These are phyloP conservation scores for Addax nasomaculatus DNA, from an alignment of 2,113 vertebrate species.

Conservation along the genomic window DNA sequence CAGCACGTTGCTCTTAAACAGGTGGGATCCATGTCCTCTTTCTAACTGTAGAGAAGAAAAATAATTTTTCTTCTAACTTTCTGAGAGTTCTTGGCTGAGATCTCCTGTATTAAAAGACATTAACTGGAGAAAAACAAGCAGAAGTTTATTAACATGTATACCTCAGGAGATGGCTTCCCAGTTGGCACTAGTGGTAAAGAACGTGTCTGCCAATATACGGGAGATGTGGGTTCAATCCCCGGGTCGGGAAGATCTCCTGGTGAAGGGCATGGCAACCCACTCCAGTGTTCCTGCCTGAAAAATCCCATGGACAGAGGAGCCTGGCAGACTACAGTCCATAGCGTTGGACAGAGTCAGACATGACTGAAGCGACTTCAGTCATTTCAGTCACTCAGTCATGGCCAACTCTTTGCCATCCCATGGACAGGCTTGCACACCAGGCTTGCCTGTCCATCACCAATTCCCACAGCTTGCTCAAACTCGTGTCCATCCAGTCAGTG, in stretches of 20 bases:
- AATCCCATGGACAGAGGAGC: not conserved
- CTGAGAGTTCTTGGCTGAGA: not conserved
- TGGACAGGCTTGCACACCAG: not conserved
- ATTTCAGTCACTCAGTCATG: fast-evolving
- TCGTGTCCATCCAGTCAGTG: not conserved
- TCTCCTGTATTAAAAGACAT: not conserved
- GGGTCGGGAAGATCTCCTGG: fast-evolving
- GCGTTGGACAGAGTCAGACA: not conserved
- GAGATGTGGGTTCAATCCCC: not conserved
- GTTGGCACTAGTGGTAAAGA: not conserved
- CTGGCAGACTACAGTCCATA: not conserved
- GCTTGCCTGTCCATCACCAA: not conserved
- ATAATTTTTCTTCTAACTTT: not conserved
- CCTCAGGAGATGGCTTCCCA: not conserved
- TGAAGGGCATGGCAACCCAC: not conserved
- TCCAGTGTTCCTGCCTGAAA: not conserved
- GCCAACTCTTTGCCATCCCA: not conserved
- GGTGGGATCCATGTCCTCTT: not conserved
- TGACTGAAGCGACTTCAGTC: not conserved
- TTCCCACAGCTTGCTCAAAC: not conserved
- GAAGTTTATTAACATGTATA: not conserved
- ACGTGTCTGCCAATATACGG: not conserved
- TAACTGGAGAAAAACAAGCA: not conserved
- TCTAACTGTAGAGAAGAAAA: not conserved
- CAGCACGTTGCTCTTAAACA: not conserved